These are phyloP conservation scores for Dasyurus viverrinus DNA, from an alignment of 2,113 vertebrate genomes.

Conservation along the genomic window DNA sequence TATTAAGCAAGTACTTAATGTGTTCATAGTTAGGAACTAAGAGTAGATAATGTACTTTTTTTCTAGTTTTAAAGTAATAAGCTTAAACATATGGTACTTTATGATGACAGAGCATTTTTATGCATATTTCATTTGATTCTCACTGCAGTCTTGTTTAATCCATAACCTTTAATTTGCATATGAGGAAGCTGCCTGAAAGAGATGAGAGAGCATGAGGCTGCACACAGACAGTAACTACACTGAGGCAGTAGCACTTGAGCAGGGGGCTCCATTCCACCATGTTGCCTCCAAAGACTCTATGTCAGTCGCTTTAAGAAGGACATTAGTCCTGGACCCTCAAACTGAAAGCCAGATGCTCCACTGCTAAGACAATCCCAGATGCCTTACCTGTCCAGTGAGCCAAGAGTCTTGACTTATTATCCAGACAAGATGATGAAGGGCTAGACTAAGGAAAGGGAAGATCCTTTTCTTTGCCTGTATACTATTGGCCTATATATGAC, in stretches of 20 bases:
- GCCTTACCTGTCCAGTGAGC: neutral
- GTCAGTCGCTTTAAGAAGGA: neutral
- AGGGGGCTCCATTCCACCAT: neutral
- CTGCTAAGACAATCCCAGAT: neutral
- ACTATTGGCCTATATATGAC: neutral
- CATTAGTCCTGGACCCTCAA: neutral
- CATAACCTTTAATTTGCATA: neutral
- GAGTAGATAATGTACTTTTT: neutral
- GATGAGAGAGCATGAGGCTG: neutral
- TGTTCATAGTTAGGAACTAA: neutral
- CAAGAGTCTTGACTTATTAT: neutral
- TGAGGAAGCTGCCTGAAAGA: neutral
- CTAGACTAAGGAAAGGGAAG: neutral
- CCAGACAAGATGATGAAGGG: neutral
- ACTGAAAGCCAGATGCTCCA: neutral
- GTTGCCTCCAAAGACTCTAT: neutral
- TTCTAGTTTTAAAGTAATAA: neutral
- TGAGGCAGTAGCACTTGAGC: neutral
- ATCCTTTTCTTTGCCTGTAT: neutral
- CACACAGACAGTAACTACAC: neutral
- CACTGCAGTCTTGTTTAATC: neutral
- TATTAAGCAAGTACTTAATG: neutral
- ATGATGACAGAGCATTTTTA: neutral
- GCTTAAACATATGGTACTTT: neutral
- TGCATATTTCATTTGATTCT: neutral